Evolutionary conservation across 1,140 invertebrate genomes (phyloP), one percentile per base, ranked within the genome.

Genomic region (Popillia japonica): DNA sequence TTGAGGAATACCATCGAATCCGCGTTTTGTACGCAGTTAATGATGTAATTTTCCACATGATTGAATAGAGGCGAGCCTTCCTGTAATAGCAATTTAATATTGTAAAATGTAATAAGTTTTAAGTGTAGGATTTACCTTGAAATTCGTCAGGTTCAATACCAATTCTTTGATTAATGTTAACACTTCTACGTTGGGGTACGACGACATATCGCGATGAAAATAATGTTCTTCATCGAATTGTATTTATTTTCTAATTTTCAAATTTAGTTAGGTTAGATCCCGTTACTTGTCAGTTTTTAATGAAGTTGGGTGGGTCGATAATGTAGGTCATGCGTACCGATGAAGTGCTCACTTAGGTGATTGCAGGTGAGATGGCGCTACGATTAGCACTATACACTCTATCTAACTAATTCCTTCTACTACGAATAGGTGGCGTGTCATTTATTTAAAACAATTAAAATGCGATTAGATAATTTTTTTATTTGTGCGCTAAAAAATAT

Each of bases 1-100:
- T 81, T 84, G 1, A 79, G 59, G 59, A 83, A 83, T 41, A 83
- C 84, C 76, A 83, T 83, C 14, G 81, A 81, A 78, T 85, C 82
- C 0, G 79, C 80, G 41, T 81, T 82, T 72, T 81, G 80, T 72
- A 85, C 42, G 9, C 76, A 77, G 7, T 74, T 75, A 22, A 78
- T 48, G 23, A 82, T 78, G 22, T 81, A 77, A 59, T 82, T 82
- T 77, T 83, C 74, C 23, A 81, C 75, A n/a, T 80, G 40, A 40
- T 83, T 81, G 78, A 84, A 84, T 27, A 76, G 22, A 41, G 83
- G 80, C 9, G 80, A 78, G 9, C 48, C 78, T 68, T 81, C 80
- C 85, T 86, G 78, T 23, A 77, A 72, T 11, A 61, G 23, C 61
- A 6, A 75, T 61, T 22, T 75, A 81, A 78, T 34, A 74, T 75